Evolutionary conservation across 2,888 invertebrate species (phyloP).

Genomic region (Agrilus cyanescens): DNA sequence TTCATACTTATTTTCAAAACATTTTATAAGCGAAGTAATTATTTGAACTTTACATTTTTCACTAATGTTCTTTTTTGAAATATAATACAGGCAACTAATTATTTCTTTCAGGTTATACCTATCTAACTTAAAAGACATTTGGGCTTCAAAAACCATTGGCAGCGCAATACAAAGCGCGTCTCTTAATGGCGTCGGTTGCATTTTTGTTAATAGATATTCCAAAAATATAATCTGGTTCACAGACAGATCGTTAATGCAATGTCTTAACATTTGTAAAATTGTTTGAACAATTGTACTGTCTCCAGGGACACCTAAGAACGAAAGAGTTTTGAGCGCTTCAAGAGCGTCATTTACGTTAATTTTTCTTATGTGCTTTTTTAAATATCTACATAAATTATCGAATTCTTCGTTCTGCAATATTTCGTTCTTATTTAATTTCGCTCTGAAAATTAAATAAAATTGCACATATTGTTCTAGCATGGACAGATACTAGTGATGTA

Average conservation of each 20-base stretch:
- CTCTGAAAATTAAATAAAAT: slow-evolving; percentile 21
- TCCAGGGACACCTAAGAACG: slow-evolving; percentile 44
- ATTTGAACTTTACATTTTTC: slow-evolving; percentile 42
- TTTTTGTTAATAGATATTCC: slow-evolving; percentile 44
- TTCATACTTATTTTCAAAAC: slow-evolving; percentile 34
- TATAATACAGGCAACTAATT: slow-evolving; percentile 43
- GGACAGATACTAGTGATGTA: too few species aligned
- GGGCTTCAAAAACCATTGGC: slow-evolving; percentile 54
- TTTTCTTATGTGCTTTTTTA: slow-evolving; percentile 42
- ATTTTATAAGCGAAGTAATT: slow-evolving; percentile 39
- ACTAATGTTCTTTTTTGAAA: slow-evolving; percentile 39
- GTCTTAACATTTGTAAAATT: slow-evolving; percentile 49
- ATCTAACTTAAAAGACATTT: slow-evolving; percentile 46
- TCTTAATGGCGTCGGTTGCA: slow-evolving; percentile 42
- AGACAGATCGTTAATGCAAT: slow-evolving; percentile 47
- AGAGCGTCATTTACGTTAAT: slow-evolving; percentile 43
- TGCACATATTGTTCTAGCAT: not conserved
- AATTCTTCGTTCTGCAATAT: slow-evolving; percentile 45
- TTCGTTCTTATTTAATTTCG: slow-evolving; percentile 31
- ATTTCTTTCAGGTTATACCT: slow-evolving; percentile 39
- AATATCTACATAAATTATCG: slow-evolving; percentile 43
- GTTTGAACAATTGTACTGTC: slow-evolving; percentile 48
- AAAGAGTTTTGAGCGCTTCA: slow-evolving; percentile 46
- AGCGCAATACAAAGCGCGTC: slow-evolving; percentile 53
- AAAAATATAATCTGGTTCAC: slow-evolving; percentile 50